phyloP scores from a whole-genome alignment of 2,113 vertebrate genomes.

The Probosciger aterrimus region DNA sequence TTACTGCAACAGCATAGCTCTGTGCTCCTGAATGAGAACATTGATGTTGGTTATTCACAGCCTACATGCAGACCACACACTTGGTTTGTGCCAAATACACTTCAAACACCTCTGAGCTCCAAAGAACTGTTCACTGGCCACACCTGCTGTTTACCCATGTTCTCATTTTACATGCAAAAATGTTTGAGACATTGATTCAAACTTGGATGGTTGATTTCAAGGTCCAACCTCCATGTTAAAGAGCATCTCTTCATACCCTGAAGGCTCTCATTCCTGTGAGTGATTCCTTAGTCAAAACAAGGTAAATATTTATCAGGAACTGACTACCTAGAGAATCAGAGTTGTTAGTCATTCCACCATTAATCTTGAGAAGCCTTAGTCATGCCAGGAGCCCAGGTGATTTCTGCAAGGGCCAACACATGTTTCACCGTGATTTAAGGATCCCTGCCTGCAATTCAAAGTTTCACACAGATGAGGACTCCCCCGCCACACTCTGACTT shows the following conservation, averaged over 20 bases:
- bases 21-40: background rate
- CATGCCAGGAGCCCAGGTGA: slow-evolving; percentile 10
- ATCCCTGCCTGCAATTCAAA: background rate
- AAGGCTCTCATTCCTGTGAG: background rate
- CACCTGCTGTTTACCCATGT: background rate
- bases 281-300: background rate
- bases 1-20: background rate
- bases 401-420: background rate
- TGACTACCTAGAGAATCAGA: background rate
- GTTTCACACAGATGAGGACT: background rate
- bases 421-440: background rate
- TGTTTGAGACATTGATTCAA: background rate
- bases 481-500: background rate
- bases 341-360: background rate
- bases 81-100: background rate
- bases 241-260: background rate
- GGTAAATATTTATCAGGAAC: slow-evolving; percentile 33
- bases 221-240: background rate
- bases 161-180: background rate
- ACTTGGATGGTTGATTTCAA: background rate
- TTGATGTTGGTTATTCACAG: background rate
- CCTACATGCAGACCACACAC: background rate
- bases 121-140: background rate
- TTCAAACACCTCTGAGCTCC: background rate
- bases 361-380: slow-evolving; percentile 45